Conservation (phyloP, 2,888 invertebrate species). For the Syritta pipiens region DNA sequence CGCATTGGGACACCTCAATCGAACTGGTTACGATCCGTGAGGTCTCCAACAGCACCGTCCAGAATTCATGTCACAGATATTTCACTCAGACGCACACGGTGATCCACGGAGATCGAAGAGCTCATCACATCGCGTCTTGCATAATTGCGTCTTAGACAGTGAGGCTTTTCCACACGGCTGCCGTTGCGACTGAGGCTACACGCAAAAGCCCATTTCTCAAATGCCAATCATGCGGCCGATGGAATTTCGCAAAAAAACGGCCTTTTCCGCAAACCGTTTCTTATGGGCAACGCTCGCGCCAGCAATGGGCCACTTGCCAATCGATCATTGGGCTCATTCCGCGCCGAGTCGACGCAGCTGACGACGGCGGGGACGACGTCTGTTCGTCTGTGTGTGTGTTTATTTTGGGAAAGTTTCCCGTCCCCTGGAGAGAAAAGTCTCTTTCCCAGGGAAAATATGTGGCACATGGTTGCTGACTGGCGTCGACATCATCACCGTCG, state of each 20-base stretch:
- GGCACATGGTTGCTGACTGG: constrained; percentile 27
- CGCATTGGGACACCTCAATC: neutral
- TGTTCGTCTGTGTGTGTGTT: constrained; percentile 6
- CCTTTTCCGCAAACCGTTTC: constrained; percentile 22
- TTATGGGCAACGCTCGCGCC: constrained; percentile 32
- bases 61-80: constrained; percentile 44
- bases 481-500: too few relatives aligned
- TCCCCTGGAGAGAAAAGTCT: constrained; percentile 18
- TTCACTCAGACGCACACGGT: constrained; percentile 4
- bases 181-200: too few relatives aligned
- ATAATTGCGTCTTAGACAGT: constrained; percentile 37
- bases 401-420: constrained; percentile 55
- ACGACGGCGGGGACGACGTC: too few relatives aligned
- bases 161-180: neutral
- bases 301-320: constrained; percentile 53
- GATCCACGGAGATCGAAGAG: constrained; percentile 5
- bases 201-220: constrained; percentile 16
- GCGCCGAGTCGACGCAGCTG: neutral
- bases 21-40: constrained; percentile 45
- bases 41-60: constrained; percentile 24
- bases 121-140: constrained; percentile 57
- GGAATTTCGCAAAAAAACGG: constrained; percentile 22
- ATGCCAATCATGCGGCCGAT: constrained; percentile 50
- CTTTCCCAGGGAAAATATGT: constrained; percentile 36
- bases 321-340: constrained; percentile 54